Conservation (phyloP, 2,888 invertebrate genomes). For the Apamea anceps region DNA sequence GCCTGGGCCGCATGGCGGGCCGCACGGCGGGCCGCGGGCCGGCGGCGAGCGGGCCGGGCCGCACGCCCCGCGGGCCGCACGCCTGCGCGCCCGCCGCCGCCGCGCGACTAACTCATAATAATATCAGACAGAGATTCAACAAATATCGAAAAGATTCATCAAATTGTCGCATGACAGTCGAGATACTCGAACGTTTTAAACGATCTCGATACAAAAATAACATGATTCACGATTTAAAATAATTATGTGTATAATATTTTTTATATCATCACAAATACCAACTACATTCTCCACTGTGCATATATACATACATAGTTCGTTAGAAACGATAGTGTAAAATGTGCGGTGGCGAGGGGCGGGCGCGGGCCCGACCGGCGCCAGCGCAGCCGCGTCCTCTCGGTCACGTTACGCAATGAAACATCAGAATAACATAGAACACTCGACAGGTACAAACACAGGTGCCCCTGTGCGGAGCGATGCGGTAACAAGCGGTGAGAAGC, state of each 20-base stretch:
- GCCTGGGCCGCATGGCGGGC: slow-evolving; percentile 47
- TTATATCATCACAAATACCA: slow-evolving; percentile 84
- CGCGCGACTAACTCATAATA: slow-evolving; percentile 51
- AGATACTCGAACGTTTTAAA: slow-evolving; percentile 77
- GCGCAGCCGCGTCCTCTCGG: slow-evolving; percentile 73
- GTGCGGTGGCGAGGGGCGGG: slow-evolving; percentile 63
- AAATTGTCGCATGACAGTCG: slow-evolving; percentile 72
- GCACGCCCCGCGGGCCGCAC: slow-evolving; percentile 34
- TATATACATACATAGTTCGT: slow-evolving; percentile 88
- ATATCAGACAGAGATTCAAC: slow-evolving; percentile 70
- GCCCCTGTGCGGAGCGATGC: slow-evolving; percentile 77
- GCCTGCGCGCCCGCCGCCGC: slow-evolving; percentile 41
- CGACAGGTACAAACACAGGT: slow-evolving; percentile 74
- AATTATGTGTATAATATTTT: slow-evolving; percentile 78
- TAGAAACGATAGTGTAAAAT: slow-evolving; percentile 73
- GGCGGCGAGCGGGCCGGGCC: slow-evolving; percentile 57
- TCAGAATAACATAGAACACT: slow-evolving; percentile 70
- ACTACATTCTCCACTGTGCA: slow-evolving; percentile 86
- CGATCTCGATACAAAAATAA: slow-evolving; percentile 87
- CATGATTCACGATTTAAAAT: slow-evolving; percentile 83
- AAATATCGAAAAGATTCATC: slow-evolving; percentile 72
- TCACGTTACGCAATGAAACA: slow-evolving; percentile 72
- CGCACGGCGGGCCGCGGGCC: slow-evolving; percentile 27
- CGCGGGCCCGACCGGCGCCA: slow-evolving; percentile 65
- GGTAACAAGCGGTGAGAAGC: slow-evolving; percentile 88